Evolutionary conservation across 1,140 invertebrate genomes (phyloP).

Genomic region (Latrodectus geometricus): DNA sequence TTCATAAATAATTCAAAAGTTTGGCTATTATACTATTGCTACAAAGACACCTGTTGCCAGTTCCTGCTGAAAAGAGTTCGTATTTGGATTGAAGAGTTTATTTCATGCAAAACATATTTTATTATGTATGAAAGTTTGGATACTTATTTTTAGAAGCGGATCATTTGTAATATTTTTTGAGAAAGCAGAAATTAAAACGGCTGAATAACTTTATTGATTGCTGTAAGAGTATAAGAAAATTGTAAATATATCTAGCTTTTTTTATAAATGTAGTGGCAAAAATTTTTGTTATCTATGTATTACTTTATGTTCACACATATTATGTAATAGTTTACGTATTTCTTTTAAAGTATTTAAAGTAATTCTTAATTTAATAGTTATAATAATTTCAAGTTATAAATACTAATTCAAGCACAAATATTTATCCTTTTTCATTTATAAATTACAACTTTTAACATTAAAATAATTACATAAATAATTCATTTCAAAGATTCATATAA

Average conservation of each 20-base stretch:
- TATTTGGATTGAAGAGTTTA: not conserved
- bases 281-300: too few relatives aligned
- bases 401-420: too few relatives aligned
- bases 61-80: not conserved
- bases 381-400: too few relatives aligned
- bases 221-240: not conserved
- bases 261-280: too few relatives aligned
- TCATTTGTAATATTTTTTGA: not conserved
- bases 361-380: too few relatives aligned
- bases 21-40: not conserved
- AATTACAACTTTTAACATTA: too few relatives aligned
- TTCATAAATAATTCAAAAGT: constrained; percentile 1
- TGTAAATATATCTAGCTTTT: not conserved
- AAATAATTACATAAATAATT: too few relatives aligned
- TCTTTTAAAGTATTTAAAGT: too few relatives aligned
- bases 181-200: not conserved
- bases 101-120: not conserved
- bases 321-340: too few relatives aligned
- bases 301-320: too few relatives aligned
- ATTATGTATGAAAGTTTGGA: not conserved
- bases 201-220: not conserved
- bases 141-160: not conserved
- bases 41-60: not conserved
- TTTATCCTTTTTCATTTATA: too few relatives aligned
- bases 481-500: too few relatives aligned